Evolutionary conservation across 2,113 vertebrate genomes (phyloP), one percentile per base, ranked within the genome.

Genomic region (Polyodon spathula): DNA sequence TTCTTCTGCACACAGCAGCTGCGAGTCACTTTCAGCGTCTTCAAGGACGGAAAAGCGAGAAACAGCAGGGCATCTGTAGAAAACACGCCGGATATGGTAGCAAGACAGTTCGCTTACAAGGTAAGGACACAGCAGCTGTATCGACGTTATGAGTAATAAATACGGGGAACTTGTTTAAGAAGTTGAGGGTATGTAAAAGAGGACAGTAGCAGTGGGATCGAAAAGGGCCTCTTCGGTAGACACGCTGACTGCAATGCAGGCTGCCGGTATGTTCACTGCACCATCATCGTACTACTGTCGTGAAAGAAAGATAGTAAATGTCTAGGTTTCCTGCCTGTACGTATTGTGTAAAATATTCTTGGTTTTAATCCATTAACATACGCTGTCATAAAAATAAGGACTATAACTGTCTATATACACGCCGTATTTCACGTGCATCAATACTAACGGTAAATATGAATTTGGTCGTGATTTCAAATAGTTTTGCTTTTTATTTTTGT

Each of bases 71-170:
- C 46, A 12, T 12, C 46, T 50, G 2, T n/a, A 27, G 27, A 27
- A 50, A 14, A 59, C 66, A 73, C 60, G 40, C 64, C 48, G 73
- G 72, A 72, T 48, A 79, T 79, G 79, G 75, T 63, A 66, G 68
- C 69, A 61, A 66, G 48, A 37, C 64, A 68, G 54, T 14, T 43
- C 15, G 37, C 39, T 44, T 54, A 52, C 44, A 68, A 71, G 78
- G 81, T 83, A 76, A 72, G 76, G 10, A 48, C 14, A 27, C 15
- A 6, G 1, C 6, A 50, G 9, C 15, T 6, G 9, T n/a, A 2
- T 2, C 48, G 2, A 12, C 14, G 2, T n/a, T n/a, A n/a, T n/a
- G 12, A n/a, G 1, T 10, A 3, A 14, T 14, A 5, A n/a, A 10
- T 11, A 14, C 15, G 4, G 48, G 10, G 14, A 50, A 50, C 48